Conservation (phyloP, 2,797 vertebrate genomes). For the Protosalanx chinensis region DNA sequence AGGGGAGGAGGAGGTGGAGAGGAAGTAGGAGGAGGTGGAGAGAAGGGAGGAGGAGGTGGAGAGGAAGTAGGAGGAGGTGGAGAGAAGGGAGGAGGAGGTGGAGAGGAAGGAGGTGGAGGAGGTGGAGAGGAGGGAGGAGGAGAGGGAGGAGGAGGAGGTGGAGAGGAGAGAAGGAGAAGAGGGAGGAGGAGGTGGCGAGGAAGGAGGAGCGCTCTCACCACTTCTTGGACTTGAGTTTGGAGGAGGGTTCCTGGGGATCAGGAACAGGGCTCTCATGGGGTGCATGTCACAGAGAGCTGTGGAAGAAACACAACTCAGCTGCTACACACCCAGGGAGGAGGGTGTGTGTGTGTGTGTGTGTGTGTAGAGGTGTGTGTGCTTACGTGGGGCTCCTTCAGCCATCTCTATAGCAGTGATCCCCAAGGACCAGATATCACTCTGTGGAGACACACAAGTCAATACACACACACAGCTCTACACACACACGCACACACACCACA, state of each 20-base stretch:
- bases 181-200: neutral
- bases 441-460: constrained; percentile 41
- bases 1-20: neutral
- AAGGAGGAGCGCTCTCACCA: constrained; percentile 73
- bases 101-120: neutral
- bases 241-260: constrained; percentile 91
- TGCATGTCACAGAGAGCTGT: constrained; percentile 93
- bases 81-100: neutral
- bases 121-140: no score
- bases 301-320: neutral
- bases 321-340: no score
- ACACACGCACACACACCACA: neutral
- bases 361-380: constrained; percentile 49
- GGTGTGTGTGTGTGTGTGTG: neutral
- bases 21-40: no score
- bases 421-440: constrained; percentile 96
- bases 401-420: constrained; percentile 95
- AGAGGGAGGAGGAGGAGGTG: constrained; percentile 65
- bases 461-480: constrained; percentile 3
- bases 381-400: constrained; percentile 92
- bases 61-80: neutral
- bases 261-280: constrained; percentile 92
- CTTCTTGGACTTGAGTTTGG: constrained; percentile 94
- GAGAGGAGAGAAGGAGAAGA: constrained; percentile 44
- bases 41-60: neutral